These are phyloP conservation scores for Drosophila lacicola DNA, from an alignment of 2,888 invertebrate genomes.

Conservation along the genomic window DNA sequence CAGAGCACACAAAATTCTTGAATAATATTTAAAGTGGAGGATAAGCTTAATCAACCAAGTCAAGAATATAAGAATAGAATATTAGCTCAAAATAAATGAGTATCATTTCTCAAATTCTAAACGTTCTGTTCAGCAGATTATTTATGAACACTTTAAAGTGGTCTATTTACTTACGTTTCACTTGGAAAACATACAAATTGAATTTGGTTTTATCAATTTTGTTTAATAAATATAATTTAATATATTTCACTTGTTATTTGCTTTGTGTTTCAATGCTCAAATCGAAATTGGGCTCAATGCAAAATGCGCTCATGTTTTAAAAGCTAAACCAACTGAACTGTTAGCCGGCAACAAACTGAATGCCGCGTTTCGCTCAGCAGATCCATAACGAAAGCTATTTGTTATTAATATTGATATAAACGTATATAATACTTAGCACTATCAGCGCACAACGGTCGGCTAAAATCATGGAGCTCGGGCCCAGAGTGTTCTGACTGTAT, in stretches of 20 bases:
- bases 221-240: not conserved
- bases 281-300: slow-evolving; percentile 3
- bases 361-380: not conserved
- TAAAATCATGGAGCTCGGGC: slow-evolving; percentile 4
- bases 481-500: slow-evolving; percentile 1
- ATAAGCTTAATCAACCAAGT: no score
- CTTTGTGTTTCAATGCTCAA: slow-evolving; percentile 12
- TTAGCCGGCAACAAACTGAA: slow-evolving; percentile 11
- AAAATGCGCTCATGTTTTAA: slow-evolving; percentile 7
- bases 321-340: slow-evolving; percentile 9
- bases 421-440: not conserved
- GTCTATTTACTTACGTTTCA: slow-evolving; percentile 39
- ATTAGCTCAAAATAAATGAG: not conserved
- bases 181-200: slow-evolving; percentile 17
- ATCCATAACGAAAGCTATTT: slow-evolving; percentile 13
- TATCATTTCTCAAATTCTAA: not conserved
- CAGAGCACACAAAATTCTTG: no score
- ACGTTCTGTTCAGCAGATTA: not conserved
- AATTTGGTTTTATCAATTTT: not conserved
- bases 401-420: slow-evolving; percentile 33
- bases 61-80: no score
- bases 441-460: slow-evolving; percentile 21
- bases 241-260: not conserved
- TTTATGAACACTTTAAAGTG: no score
- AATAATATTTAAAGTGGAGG: no score